Base-by-base conservation (phyloP, 2,888 invertebrate species). In the Sialis fuliginosa region DNA sequence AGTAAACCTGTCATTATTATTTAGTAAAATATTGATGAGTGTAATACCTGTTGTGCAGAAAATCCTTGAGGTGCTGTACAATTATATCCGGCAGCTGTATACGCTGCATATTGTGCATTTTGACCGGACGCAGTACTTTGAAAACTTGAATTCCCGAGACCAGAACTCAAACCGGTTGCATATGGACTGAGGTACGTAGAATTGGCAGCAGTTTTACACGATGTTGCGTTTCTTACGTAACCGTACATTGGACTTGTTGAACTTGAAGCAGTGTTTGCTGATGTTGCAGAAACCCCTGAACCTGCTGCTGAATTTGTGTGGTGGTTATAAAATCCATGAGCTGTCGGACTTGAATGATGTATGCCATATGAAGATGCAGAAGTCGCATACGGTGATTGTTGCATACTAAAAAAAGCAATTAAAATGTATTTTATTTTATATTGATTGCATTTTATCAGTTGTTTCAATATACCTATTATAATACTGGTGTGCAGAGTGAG, bases 401-500 rank as follows among this genome's bases (percentile, higher is more conserved):
- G 68, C 65, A 68, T 66, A 53, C 67, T 68, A 54, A 6, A 22
- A 22, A 22, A 22, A 22, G 22, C 22, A 22, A 22, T 22, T 2
- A 22, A 22, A 22, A 22, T 22, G 22, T 22, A 22, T 22, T 22
- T 22, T 2, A 22, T 22, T 22, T 22, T 22, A 22, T 22, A 22
- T 22, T 22, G 22, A 2, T 22, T 2, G 22, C 22, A 22, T 22
- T 22, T 22, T 2, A 22, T 22, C 4, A 22, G 22, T 22, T 22
- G 22, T 22, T 10, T 9, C 2, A 35, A 42, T 46, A 54, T 57
- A 78, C 79, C 76, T 82, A 68, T 81, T 82, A 59, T 82, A 82
- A 66, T 83, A 83, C 62, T 79, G 79, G 67, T 81, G 81, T 55
- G 74, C 70, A 48, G 68, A 66, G 43, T 64, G 62, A 49, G 79